phyloP scores from a whole-genome alignment of 1,140 invertebrate species.

The Heterodera schachtii region DNA sequence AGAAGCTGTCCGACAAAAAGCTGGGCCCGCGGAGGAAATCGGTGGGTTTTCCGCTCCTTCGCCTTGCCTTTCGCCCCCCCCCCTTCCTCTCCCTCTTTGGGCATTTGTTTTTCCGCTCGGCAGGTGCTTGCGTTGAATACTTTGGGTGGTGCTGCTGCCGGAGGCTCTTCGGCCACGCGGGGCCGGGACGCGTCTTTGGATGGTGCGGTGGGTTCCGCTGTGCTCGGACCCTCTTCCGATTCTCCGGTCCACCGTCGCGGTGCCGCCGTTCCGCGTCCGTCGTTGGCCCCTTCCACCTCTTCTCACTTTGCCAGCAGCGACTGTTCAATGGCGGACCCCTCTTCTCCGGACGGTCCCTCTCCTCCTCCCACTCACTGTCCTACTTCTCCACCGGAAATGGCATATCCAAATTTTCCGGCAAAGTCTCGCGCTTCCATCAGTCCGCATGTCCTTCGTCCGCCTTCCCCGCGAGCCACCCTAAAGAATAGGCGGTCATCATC shows the following conservation, averaged over 20 bases:
- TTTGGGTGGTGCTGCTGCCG: not conserved
- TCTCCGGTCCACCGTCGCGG: not conserved
- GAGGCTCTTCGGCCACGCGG: not conserved
- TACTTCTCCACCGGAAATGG: not conserved
- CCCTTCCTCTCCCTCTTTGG: not conserved
- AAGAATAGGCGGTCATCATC: conserved; percentile 28
- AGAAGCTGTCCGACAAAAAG: conserved; percentile 23
- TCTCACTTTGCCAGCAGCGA: not conserved
- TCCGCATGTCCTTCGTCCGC: not conserved
- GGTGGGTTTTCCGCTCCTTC: conserved; percentile 1
- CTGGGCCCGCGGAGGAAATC: conserved; percentile 36
- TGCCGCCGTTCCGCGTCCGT: not conserved
- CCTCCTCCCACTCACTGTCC: not conserved
- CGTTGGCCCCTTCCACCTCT: not conserved
- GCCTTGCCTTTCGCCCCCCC: no score
- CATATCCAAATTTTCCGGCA: not conserved
- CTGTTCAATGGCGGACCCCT: not conserved
- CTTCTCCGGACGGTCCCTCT: not conserved
- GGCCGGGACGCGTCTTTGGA: conserved; percentile 20
- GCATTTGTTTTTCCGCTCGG: not conserved
- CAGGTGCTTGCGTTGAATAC: conserved; percentile 21
- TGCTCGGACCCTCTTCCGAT: not conserved
- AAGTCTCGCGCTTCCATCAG: not conserved
- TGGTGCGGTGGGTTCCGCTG: not conserved
- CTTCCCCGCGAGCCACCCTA: not conserved